These are phyloP conservation scores for Scolopax rusticola DNA, from an alignment of 2,797 vertebrate genomes.

Conservation along the genomic window DNA sequence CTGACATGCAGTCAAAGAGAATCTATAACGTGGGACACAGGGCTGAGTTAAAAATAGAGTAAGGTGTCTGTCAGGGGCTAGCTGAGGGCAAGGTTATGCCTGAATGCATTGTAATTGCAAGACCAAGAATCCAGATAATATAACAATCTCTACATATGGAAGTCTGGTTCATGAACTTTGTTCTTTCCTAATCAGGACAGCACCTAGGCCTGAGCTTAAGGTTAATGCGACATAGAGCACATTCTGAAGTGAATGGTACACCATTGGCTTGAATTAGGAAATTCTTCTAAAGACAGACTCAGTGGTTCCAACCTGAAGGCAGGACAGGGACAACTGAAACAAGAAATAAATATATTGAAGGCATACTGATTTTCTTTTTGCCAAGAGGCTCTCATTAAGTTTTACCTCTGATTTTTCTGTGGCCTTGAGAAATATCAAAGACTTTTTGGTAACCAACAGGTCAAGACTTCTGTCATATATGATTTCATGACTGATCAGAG, in stretches of 20 bases:
- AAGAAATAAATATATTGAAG: not conserved
- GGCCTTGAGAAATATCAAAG: not conserved
- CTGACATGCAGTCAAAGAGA: rapidly evolving
- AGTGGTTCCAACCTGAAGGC: not conserved
- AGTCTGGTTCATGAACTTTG: not conserved
- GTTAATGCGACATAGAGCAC: not conserved
- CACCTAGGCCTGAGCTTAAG: not conserved
- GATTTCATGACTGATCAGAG: not conserved
- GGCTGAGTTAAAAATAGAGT: not conserved
- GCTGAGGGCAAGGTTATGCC: not conserved
- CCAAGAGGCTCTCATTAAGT: not conserved
- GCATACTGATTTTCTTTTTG: not conserved
- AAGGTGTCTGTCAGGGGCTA: not conserved
- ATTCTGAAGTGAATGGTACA: not conserved
- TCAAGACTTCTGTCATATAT: not conserved
- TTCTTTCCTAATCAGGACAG: not conserved
- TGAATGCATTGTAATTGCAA: not conserved
- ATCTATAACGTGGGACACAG: not conserved
- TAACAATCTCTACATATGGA: not conserved
- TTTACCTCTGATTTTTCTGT: not conserved
- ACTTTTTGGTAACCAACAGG: not conserved
- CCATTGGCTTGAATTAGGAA: not conserved
- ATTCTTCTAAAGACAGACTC: not conserved
- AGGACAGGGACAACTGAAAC: not conserved
- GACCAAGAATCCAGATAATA: not conserved